Conservation (phyloP, 2,888 invertebrate genomes). For the Altica lythri region DNA sequence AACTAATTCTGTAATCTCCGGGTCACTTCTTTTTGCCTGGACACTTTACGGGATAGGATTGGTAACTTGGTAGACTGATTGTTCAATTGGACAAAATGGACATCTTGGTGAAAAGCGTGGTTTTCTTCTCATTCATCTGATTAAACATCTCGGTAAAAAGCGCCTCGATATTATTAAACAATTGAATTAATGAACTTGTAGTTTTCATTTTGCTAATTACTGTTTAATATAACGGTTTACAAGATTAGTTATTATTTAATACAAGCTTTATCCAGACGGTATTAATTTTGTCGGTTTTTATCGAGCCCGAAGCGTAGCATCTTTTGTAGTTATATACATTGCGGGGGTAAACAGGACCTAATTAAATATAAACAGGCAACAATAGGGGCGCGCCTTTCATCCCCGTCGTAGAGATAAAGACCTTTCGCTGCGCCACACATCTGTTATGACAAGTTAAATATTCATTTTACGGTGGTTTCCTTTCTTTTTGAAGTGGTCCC, state of each 20-base stretch:
- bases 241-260: constrained; percentile 18
- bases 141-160: too few species aligned
- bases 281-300: constrained; percentile 36
- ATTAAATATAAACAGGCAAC: constrained; percentile 50
- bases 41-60: too few species aligned
- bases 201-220: too few species aligned
- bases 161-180: too few species aligned
- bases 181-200: too few species aligned
- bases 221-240: constrained; percentile 7
- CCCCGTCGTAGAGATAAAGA: constrained; percentile 42
- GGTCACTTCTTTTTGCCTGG: too few species aligned
- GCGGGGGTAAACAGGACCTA: constrained; percentile 41
- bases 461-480: constrained; percentile 52
- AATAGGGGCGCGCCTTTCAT: constrained; percentile 46
- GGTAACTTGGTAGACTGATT: too few species aligned
- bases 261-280: constrained; percentile 33
- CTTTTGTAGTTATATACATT: constrained; percentile 34
- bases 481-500: constrained; percentile 46
- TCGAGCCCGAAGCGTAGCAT: constrained; percentile 30
- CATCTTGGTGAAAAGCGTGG: too few species aligned
- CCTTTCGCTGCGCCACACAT: constrained; percentile 47
- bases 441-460: constrained; percentile 53
- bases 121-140: too few species aligned
- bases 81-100: too few species aligned
- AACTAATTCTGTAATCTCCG: too few species aligned